Conservation (phyloP, 2,888 invertebrate species). For the Polyommatus icarus region DNA sequence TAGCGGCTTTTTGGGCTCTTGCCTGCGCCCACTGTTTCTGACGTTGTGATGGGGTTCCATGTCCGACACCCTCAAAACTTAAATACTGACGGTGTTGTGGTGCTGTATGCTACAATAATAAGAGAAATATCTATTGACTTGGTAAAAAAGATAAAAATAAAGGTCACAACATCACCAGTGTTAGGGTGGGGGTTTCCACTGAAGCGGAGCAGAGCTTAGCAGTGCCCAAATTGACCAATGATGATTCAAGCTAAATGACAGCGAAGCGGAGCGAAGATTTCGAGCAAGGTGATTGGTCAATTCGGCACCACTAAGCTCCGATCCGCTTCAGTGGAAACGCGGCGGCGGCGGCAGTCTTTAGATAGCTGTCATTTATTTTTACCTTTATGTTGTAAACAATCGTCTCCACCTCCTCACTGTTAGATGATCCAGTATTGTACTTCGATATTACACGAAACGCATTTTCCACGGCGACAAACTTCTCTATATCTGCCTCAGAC, state of each 20-base stretch:
- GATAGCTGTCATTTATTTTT: slow-evolving; percentile 39
- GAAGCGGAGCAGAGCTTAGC: too few relatives aligned
- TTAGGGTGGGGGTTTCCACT: too few relatives aligned
- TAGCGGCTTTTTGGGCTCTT: slow-evolving; percentile 85
- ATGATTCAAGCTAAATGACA: too few relatives aligned
- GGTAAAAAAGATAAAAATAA: background rate
- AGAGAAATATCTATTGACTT: background rate
- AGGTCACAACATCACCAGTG: background rate
- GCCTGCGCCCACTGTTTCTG: slow-evolving; percentile 87
- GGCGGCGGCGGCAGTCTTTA: background rate
- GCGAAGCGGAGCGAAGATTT: too few relatives aligned
- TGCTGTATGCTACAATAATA: slow-evolving; percentile 84
- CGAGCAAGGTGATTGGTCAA: too few relatives aligned
- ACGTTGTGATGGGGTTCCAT: slow-evolving; percentile 88
- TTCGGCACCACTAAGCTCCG: too few relatives aligned
- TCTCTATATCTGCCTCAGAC: slow-evolving; percentile 84
- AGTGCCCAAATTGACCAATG: too few relatives aligned
- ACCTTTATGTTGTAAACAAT: slow-evolving; percentile 84
- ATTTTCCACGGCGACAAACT: slow-evolving; percentile 87
- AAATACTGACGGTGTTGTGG: slow-evolving; percentile 94
- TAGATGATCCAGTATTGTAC: slow-evolving; percentile 77
- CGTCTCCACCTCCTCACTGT: slow-evolving; percentile 78
- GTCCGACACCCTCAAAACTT: slow-evolving; percentile 88
- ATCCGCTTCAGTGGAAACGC: too few relatives aligned
- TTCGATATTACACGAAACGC: slow-evolving; percentile 87